Base-by-base conservation (phyloP, 2,888 invertebrate species). In the Standfussiana lucernea region DNA sequence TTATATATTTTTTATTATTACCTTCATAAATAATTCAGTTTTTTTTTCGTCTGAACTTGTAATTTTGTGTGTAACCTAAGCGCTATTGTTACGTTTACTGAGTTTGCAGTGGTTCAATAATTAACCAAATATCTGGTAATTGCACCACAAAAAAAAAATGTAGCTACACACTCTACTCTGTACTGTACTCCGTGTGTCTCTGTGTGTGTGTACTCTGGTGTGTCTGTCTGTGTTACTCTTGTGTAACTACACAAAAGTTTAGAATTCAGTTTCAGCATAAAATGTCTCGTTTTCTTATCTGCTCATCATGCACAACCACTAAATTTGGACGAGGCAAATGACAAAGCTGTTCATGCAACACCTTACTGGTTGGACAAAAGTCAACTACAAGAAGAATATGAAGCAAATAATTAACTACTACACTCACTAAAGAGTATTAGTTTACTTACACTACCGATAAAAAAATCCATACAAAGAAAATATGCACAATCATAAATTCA, bases 41-140 rank as follows among this genome's bases (percentile, higher is more conserved):
- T 71, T 82, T 71, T 82, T 66, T 76, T 59, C 42, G 35, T 85
- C 69, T 84, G 13, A 32, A 76, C 45, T 67, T 61, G 45, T 72
- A 11, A 21, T 65, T 74, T 70, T 32, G 37, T 69, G 21, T 83
- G n/a, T 75, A 59, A 76, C 7, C 78, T 80, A 79, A 73, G 67
- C 45, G 75, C 71, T 85, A 73, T 80, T 67, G 40, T 75, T 88
- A 71, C 11, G 72, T 88, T 70, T 15, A 62, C 35, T 35, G 42
- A 59, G 37, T 72, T 77, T 70, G 82, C 82, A 88, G 88, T 86
- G 82, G 79, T 89, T 77, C 59, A 71, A 61, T 62, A 56, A 18
- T 50, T 59, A n/a, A 8, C 15, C 24, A 21, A 66, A 42, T 67
- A 37, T 4, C 11, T 35, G 5, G 18, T 1, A 50, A 64, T 1